phyloP scores from a whole-genome alignment of 2,888 invertebrate genomes.

The Coenonympha glycerion region DNA sequence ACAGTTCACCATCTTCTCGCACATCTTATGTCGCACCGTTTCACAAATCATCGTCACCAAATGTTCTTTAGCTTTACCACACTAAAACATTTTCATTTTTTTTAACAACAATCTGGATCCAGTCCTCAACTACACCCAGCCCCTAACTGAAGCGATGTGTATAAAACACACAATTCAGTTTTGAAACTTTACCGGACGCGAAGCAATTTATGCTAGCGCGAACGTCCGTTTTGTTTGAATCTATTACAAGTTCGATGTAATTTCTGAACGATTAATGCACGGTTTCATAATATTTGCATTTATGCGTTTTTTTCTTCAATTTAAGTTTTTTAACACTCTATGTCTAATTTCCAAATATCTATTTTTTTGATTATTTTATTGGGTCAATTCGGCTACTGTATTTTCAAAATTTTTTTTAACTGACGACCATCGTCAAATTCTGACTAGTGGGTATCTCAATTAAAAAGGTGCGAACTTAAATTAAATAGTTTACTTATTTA shows the following conservation, averaged over 20 bases:
- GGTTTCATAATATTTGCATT: slow-evolving; percentile 19
- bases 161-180: slow-evolving; percentile 46
- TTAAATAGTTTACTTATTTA: too few species aligned
- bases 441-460: too few species aligned
- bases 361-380: too few species aligned
- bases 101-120: slow-evolving; percentile 9
- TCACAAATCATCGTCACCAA: slow-evolving; percentile 56
- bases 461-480: too few species aligned
- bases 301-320: background rate
- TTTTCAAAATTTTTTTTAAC: too few species aligned
- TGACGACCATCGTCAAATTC: too few species aligned
- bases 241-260: slow-evolving; percentile 27
- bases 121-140: slow-evolving; percentile 41
- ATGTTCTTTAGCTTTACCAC: slow-evolving; percentile 21
- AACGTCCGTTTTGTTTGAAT: slow-evolving; percentile 32
- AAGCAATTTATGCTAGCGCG: slow-evolving; percentile 41
- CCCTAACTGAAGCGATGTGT: slow-evolving; percentile 39
- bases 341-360: background rate
- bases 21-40: slow-evolving; percentile 57
- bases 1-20: slow-evolving; percentile 64
- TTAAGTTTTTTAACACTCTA: background rate
- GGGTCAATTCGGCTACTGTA: too few species aligned
- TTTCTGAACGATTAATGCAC: slow-evolving; percentile 27
- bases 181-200: slow-evolving; percentile 58
- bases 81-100: slow-evolving; percentile 16